Base-by-base conservation (phyloP, 2,797 vertebrate genomes). In the Phrynocephalus guinanensis region DNA sequence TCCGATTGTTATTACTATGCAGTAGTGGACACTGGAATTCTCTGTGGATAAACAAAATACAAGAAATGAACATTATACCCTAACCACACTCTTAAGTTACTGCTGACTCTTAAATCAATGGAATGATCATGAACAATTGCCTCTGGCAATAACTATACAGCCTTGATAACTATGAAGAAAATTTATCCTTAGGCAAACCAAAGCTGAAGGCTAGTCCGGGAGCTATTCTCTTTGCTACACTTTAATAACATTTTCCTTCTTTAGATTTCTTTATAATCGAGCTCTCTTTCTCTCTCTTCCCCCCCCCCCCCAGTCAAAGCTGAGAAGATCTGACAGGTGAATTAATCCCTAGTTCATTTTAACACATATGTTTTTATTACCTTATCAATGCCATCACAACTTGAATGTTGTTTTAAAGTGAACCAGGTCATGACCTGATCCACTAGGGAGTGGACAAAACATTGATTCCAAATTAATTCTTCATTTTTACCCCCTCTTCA, bases 91-190 rank as follows among this genome's bases (percentile, higher is more conserved):
- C 52, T 56, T 56, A 56, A 56, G 11, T 56, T 56, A 56, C 52
- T 56, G 52, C 52, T 56, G 9, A 56, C 52, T 56, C 52, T 56
- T 56, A 56, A 56, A 73, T 91, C 90, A 86, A 71, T 56, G 33
- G 93, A 83, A n/a, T 82, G 87, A 91, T 89, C 24, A 87, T 78
- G 85, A 91, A 82, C 10, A 66, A 5, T 90, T 91, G 90, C 89
- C 82, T 91, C 22, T 88, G 48, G 22, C 52, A 38, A 71, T 84
- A 82, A 15, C 87, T 56, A 83, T 11, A 3, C 20, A 79, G 66
- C 81, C 91, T 93, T 92, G 86, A 91, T 60, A 66, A 90, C 89
- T 86, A 89, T 85, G 50, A 1, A 89, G 87, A 73, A 70, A 87
- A 28, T 76, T 90, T 82, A 86, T 93, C 85, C 38, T 86, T 91